phyloP scores from a whole-genome alignment of 2,888 invertebrate species.

The Andricus curvator region DNA sequence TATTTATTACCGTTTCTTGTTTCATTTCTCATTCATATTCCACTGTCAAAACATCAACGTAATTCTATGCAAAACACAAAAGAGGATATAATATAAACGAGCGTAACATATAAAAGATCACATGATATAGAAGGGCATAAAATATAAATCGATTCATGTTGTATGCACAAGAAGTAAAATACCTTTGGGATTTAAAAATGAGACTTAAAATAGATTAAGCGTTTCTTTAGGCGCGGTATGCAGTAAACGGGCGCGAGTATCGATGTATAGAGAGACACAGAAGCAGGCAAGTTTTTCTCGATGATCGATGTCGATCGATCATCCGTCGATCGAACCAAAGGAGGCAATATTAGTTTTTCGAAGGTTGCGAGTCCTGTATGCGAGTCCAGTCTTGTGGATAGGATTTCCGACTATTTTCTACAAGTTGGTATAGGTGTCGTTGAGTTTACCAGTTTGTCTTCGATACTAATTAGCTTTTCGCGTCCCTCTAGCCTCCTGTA shows the following conservation, averaged over 20 bases:
- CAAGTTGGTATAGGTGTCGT: slow-evolving; percentile 17
- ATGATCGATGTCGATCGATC: slow-evolving; percentile 69
- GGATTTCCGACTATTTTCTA: slow-evolving; percentile 25
- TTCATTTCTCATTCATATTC: slow-evolving; percentile 24
- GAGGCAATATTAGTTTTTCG: slow-evolving; percentile 61
- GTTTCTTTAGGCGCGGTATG: slow-evolving; percentile 33
- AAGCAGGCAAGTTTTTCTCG: slow-evolving; percentile 62
- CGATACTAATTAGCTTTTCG: slow-evolving; percentile 34
- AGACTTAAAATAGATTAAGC: slow-evolving; percentile 8
- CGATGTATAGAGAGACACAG: slow-evolving; percentile 53
- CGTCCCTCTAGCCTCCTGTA: neutral
- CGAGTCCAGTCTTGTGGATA: slow-evolving; percentile 49
- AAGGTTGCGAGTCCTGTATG: slow-evolving; percentile 49
- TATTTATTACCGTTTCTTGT: slow-evolving; percentile 33
- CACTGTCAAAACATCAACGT: slow-evolving; percentile 23
- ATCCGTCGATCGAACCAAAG: slow-evolving; percentile 57
- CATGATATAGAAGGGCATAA: no score
- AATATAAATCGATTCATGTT: neutral
- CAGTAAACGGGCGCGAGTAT: slow-evolving; percentile 56
- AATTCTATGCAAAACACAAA: neutral
- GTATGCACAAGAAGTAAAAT: neutral
- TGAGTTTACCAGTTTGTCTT: slow-evolving; percentile 17
- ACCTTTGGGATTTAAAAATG: neutral
- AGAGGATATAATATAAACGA: neutral
- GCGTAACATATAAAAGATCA: neutral